Percentiles rank a stretch among this genome's conserved stretches.
Conservation (phyloP, 2,888 invertebrate genomes). For the Cyrtodaria siliqua region DNA sequence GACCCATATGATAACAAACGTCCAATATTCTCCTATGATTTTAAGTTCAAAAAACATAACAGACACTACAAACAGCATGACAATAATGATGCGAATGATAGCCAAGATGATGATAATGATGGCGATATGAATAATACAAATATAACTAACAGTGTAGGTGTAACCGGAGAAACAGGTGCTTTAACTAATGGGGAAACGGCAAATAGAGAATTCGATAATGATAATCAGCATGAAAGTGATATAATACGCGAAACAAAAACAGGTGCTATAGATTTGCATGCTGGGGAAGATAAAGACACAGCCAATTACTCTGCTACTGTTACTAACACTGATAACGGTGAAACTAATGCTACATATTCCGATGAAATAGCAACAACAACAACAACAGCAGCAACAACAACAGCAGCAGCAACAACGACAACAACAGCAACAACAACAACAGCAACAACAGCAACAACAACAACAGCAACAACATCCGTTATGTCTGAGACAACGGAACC, state of each 20-base stretch:
- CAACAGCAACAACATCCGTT: not conserved
- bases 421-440: not conserved
- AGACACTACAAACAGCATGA: constrained; percentile 7
- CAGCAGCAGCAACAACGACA: not conserved
- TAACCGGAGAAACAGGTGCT: constrained; percentile 15
- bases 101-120: not conserved
- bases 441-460: not conserved
- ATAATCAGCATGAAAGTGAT: constrained; percentile 2
- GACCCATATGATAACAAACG: constrained; percentile 15
- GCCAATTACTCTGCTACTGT: not conserved
- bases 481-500: not conserved
- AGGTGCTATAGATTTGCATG: not conserved
- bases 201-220: not conserved
- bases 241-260: constrained; percentile 1
- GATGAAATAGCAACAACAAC: not conserved
- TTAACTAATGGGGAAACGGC: not conserved
- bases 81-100: not conserved
- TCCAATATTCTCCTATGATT: constrained; percentile 61
- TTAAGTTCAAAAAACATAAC: constrained; percentile 53
- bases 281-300: not conserved
- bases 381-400: not conserved
- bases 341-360: constrained; percentile 8
- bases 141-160: not conserved
- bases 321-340: not conserved
- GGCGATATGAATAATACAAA: not conserved